Conservation (phyloP, 1,140 invertebrate genomes). For the Platyscapa corneri region DNA sequence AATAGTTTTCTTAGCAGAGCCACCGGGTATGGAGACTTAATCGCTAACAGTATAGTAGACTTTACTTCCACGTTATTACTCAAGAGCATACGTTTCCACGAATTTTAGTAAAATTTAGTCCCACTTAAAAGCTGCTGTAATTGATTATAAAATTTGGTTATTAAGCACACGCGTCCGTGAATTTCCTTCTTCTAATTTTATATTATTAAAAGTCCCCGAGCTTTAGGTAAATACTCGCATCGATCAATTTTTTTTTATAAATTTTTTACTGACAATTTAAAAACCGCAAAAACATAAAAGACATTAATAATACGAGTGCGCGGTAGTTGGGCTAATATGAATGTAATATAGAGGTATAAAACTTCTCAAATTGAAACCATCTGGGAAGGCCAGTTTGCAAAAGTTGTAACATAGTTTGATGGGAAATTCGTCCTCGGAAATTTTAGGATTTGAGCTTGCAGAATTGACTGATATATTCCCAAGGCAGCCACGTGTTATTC, state of each 20-base stretch:
- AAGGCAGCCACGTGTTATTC: background rate
- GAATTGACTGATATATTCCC: background rate
- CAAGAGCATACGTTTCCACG: too few relatives aligned
- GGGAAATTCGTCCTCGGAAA: conserved; percentile 28
- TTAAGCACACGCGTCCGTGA: background rate
- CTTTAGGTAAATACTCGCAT: background rate
- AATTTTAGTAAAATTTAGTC: background rate
- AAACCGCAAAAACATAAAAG: background rate
- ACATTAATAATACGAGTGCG: background rate
- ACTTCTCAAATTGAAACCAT: conserved; percentile 36
- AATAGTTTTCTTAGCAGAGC: background rate
- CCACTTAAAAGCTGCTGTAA: background rate
- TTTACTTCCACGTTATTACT: background rate
- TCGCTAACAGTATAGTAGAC: background rate
- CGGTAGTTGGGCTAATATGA: conserved; percentile 2
- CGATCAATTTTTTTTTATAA: background rate
- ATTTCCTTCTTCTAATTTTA: too few relatives aligned
- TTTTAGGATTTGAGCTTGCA: conserved; percentile 16
- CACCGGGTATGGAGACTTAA: background rate
- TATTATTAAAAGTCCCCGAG: background rate
- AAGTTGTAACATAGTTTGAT: conserved; percentile 32
- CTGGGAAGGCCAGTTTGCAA: conserved; percentile 10
- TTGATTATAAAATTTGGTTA: background rate
- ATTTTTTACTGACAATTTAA: background rate
- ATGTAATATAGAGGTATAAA: background rate